Evolutionary conservation across 2,888 invertebrate genomes (phyloP).

Genomic region (Artemia sinica): DNA sequence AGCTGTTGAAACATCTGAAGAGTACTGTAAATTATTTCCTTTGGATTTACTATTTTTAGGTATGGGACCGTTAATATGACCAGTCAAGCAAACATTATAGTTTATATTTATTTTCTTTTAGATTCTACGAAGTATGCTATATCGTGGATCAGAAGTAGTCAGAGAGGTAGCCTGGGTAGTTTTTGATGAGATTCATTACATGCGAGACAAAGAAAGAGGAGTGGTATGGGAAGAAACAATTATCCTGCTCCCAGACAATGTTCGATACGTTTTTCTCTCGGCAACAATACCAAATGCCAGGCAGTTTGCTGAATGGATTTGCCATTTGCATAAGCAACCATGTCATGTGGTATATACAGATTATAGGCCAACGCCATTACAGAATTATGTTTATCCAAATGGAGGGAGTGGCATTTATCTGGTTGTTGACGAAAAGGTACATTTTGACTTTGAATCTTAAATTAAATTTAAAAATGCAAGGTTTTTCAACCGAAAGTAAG

Average conservation of each 20-base stretch:
- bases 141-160: conserved; percentile 95
- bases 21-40: too few species aligned
- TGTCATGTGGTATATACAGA: conserved; percentile 99
- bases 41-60: too few species aligned
- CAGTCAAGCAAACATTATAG: not conserved
- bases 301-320: conserved; percentile 88
- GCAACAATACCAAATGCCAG: conserved; percentile 98
- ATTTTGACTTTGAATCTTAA: conserved; percentile 21
- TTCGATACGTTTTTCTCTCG: conserved; percentile 94
- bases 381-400: conserved; percentile 93
- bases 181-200: conserved; percentile 99
- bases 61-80: too few species aligned
- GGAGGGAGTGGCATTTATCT: conserved; percentile 60
- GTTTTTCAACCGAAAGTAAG: too few species aligned
- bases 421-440: conserved; percentile 72
- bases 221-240: conserved; percentile 99
- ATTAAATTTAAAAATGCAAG: conserved; percentile 17
- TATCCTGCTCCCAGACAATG: conserved; percentile 88
- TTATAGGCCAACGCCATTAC: conserved; percentile 86
- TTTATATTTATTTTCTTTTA: conserved; percentile 31
- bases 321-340: conserved; percentile 81
- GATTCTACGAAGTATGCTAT: conserved; percentile 95
- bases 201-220: conserved; percentile 97
- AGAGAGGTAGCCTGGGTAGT: conserved; percentile 99
- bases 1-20: too few species aligned